phyloP scores from a whole-genome alignment of 2,113 vertebrate species.

The Tringa solitaria region DNA sequence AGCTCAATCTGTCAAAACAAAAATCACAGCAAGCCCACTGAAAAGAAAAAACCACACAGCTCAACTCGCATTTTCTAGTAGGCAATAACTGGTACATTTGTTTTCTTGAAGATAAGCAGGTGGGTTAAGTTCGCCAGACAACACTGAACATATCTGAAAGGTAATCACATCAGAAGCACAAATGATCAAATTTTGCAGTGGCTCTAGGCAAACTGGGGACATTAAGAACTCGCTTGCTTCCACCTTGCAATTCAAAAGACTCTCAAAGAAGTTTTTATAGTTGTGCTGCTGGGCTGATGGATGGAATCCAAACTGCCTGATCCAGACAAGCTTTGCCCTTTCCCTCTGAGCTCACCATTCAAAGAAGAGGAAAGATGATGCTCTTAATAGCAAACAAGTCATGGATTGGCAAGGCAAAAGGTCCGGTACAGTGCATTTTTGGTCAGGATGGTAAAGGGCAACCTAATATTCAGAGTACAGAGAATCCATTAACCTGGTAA shows the following conservation, averaged over 20 bases:
- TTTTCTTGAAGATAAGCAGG: not conserved
- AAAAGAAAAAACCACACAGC: not conserved
- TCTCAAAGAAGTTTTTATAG: not conserved
- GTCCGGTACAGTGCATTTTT: not conserved
- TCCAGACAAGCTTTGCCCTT: not conserved
- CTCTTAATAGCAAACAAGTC: not conserved
- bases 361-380: not conserved
- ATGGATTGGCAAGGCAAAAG: not conserved
- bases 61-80: not conserved
- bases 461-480: not conserved
- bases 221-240: not conserved
- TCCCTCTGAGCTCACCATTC: not conserved
- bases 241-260: not conserved
- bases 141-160: not conserved
- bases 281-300: not conserved
- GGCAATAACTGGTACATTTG: constrained; percentile 12
- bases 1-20: constrained; percentile 61
- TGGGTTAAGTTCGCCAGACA: not conserved
- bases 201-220: not conserved
- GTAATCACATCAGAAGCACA: not conserved
- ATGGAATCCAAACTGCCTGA: not conserved
- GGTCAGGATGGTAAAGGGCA: not conserved
- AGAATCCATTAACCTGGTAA: not conserved
- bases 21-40: constrained; percentile 36
- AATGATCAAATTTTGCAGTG: not conserved